A percentile compares a stretch with the other conserved stretches of the same genome.
Evolutionary conservation across 2,797 vertebrate species (phyloP).

Genomic region (Cyclopterus lumpus): DNA sequence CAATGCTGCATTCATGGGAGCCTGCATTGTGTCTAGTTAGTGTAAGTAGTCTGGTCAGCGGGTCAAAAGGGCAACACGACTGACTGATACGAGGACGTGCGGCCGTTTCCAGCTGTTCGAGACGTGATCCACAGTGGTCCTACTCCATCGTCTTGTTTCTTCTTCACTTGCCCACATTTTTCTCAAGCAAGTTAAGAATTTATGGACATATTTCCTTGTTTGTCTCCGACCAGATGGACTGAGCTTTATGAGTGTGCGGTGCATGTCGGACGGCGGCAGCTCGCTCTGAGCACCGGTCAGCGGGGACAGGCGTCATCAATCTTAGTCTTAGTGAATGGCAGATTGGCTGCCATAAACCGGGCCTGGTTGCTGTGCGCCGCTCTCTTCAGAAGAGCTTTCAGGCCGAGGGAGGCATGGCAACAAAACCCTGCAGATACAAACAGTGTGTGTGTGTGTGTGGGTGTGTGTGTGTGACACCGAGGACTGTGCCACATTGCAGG

Average conservation of each 20-base stretch:
- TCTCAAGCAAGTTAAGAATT: slow-evolving; percentile 45
- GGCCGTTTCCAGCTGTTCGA: slow-evolving; percentile 20
- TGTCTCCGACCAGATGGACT: slow-evolving; percentile 57
- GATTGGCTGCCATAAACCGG: slow-evolving; percentile 70
- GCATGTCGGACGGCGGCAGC: slow-evolving; percentile 45
- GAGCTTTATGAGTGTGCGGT: slow-evolving; percentile 63
- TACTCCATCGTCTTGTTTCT: neutral
- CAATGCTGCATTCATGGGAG: slow-evolving; percentile 60
- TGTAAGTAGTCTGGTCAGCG: slow-evolving; percentile 65
- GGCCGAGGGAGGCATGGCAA: slow-evolving; percentile 59
- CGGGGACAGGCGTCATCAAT: slow-evolving; percentile 69
- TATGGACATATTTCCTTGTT: slow-evolving; percentile 63
- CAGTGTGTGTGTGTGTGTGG: slow-evolving; percentile 52
- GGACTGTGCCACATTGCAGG: neutral
- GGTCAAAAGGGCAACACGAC: slow-evolving; percentile 66
- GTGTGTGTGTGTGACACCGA: slow-evolving; percentile 45
- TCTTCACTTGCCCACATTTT: slow-evolving; percentile 18
- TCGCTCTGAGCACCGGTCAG: slow-evolving; percentile 44
- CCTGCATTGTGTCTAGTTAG: slow-evolving; percentile 66
- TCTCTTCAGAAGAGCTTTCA: slow-evolving; percentile 55
- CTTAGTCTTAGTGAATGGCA: slow-evolving; percentile 59
- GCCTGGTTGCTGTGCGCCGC: slow-evolving; percentile 60
- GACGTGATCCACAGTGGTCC: neutral
- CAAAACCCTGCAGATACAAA: slow-evolving; percentile 50
- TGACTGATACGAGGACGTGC: slow-evolving; percentile 27